Percentiles rank a stretch among this genome's conserved stretches.
phyloP scores from a whole-genome alignment of 2,888 invertebrate species.

The Aquatica leii region DNA sequence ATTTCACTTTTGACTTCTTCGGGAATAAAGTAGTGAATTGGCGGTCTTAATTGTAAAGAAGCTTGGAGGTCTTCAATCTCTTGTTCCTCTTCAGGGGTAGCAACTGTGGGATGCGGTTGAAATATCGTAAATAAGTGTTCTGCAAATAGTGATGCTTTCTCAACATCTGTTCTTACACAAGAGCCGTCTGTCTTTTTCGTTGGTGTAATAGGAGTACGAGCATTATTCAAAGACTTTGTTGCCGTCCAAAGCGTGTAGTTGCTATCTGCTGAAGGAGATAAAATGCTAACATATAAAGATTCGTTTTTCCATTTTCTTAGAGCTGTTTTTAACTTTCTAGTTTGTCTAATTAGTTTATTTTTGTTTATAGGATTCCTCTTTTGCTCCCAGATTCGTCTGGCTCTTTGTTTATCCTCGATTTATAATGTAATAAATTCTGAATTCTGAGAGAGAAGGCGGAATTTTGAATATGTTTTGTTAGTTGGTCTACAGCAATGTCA shows the following conservation, averaged over 20 bases:
- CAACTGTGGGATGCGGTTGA: no score
- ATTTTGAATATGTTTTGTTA: background rate
- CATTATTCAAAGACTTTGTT: no score
- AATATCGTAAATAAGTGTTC: no score
- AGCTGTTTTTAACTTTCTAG: background rate
- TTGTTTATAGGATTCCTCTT: background rate
- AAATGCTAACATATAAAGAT: background rate
- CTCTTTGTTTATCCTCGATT: background rate
- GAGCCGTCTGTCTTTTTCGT: no score
- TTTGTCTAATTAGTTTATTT: background rate
- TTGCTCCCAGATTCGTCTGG: no score
- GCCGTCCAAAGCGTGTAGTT: background rate
- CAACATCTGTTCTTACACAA: background rate
- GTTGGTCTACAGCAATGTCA: slow-evolving; percentile 6
- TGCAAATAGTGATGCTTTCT: background rate
- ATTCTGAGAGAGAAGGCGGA: background rate
- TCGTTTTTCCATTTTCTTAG: background rate
- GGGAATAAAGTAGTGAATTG: background rate
- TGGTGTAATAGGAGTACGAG: background rate
- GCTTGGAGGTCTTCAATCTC: background rate
- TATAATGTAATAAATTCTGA: background rate
- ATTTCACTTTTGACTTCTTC: background rate
- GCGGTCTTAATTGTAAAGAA: background rate
- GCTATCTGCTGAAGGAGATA: background rate
- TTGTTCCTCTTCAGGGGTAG: no score